phyloP scores from a whole-genome alignment of 2,888 invertebrate species.

The Calephelis perditalis region DNA sequence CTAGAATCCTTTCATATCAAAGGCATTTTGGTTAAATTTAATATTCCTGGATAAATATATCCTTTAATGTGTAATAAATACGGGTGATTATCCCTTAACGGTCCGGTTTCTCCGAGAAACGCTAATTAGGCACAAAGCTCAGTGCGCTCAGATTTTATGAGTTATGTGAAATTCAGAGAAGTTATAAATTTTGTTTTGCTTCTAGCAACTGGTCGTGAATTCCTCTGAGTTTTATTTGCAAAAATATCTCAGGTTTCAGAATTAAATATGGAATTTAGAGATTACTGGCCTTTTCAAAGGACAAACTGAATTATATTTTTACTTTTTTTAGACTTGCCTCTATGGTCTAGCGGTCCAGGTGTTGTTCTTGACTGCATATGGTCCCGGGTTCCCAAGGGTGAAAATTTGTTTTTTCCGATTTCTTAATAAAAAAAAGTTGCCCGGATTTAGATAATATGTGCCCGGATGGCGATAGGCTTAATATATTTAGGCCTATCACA shows the following conservation, averaged over 20 bases:
- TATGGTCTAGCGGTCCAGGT: no score
- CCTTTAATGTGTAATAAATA: constrained; percentile 8
- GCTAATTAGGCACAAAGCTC: constrained; percentile 46
- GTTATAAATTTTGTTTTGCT: constrained; percentile 29
- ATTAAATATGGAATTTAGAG: background rate
- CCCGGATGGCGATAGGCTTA: no score
- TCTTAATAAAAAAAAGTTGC: no score
- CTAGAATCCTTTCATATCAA: constrained; percentile 9
- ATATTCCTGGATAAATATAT: background rate
- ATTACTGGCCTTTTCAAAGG: no score
- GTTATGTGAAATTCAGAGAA: constrained; percentile 47
- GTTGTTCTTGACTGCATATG: no score
- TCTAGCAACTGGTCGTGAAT: constrained; percentile 24
- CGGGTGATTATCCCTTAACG: constrained; percentile 1
- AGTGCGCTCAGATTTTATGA: constrained; percentile 46
- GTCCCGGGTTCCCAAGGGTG: no score
- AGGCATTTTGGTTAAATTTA: background rate
- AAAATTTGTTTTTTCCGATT: no score
- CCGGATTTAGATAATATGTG: no score
- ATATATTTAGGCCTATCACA: no score
- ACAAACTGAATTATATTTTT: no score
- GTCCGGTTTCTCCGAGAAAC: constrained; percentile 29
- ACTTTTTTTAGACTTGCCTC: no score
- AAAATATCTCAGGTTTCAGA: constrained; percentile 5
- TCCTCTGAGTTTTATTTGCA: constrained; percentile 4